phyloP scores from a whole-genome alignment of 2,888 invertebrate species.

The Volucella inflata region DNA sequence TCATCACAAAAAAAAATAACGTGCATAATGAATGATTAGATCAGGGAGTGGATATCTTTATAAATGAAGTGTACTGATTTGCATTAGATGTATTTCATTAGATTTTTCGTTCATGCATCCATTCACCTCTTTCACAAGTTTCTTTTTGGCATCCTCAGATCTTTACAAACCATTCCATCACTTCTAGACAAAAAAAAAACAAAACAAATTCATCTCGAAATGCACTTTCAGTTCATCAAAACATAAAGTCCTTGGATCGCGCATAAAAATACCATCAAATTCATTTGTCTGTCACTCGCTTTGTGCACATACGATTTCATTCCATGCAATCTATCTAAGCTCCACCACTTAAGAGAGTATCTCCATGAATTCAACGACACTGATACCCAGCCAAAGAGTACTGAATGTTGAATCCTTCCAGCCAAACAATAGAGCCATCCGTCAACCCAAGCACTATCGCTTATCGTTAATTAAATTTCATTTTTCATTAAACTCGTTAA shows the following conservation, averaged over 20 bases:
- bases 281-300: conserved; percentile 38
- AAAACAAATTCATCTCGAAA: no score
- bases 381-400: conserved; percentile 63
- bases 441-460: conserved; percentile 73
- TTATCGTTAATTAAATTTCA: conserved; percentile 76
- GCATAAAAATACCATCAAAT: conserved; percentile 62
- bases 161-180: no score
- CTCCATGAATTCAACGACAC: conserved; percentile 38
- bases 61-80: no score
- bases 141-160: no score
- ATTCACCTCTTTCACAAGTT: no score
- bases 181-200: no score
- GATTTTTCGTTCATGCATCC: no score
- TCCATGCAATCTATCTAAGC: conserved; percentile 59
- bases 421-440: conserved; percentile 70
- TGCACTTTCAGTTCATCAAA: no score
- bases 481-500: conserved; percentile 76
- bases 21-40: no score
- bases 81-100: no score
- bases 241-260: neutral
- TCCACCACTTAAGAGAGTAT: conserved; percentile 51
- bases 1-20: no score
- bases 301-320: conserved; percentile 21
- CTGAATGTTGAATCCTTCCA: conserved; percentile 17
- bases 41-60: no score